Evolutionary conservation across 2,797 vertebrate species (phyloP), one percentile per base, ranked within the genome.

Genomic region (Notoglanidium macrostoma): DNA sequence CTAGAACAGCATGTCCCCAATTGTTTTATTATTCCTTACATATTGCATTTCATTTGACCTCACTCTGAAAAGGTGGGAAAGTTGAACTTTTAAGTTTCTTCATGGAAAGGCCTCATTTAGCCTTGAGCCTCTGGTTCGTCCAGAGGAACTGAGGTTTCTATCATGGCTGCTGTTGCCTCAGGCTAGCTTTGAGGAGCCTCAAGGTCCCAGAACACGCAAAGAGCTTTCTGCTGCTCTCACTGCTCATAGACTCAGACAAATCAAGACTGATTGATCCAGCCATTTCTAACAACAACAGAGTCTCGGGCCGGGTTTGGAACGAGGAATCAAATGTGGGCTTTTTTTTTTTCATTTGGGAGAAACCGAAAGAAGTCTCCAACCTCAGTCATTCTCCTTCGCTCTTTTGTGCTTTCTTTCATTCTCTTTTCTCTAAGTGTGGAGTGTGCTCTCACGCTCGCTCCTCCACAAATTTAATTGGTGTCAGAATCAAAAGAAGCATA

Each of bases 391-490:
- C 74, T 72, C 51, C 81, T 55, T 87, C 5, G 14, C 72, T 49
- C 88, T 68, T 29, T 51, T 51, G 55, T 68, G 14, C 67, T 70
- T 73, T 84, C 57, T 84, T 61, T 85, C 78, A 55, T 73, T 59
- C 46, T 73, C 79, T 51, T 44, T 61, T 80, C 83, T 87, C 85
- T 55, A 86, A 87, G 86, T 14, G 23, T 70, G 67, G 49, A 44
- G 26, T 72, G 73, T 88, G 90, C 87, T 89, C 87, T 82, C 63
- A 78, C 85, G 82, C 11, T 32, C 67, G 87, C 89, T 90, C 84
- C 85, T 89, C 89, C 89, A 88, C 88, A 86, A 89, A 87, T 93
- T 92, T 94, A 94, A 95, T 93, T 94, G 91, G 91, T 91, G 91
- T 44, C 88, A 85, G 83, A 94, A 93, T 93, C 88, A 93, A 92